phyloP scores from a whole-genome alignment of 1,140 invertebrate species.

The Phymastichus coffea region DNA sequence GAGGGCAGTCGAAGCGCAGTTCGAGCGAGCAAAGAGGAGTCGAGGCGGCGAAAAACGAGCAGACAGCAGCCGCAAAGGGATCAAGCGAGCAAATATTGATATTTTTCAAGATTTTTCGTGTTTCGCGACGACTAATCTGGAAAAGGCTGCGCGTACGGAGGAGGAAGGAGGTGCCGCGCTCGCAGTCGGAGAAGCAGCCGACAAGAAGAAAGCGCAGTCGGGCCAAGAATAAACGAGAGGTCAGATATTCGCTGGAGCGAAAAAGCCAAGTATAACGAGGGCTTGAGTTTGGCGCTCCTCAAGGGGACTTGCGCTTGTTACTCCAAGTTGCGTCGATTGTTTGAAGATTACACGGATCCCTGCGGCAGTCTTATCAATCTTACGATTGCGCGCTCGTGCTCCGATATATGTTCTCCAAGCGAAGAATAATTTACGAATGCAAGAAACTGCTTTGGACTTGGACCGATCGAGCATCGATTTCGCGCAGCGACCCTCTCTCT shows the following conservation, averaged over 20 bases:
- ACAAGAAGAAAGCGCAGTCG: background rate
- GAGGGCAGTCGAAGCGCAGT: no score
- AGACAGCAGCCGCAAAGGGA: background rate
- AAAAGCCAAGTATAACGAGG: background rate
- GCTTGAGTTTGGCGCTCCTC: no score
- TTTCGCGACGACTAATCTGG: constrained; percentile 4
- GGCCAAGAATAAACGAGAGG: background rate
- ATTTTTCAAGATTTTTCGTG: background rate
- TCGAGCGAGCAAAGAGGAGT: no score
- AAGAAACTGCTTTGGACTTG: no score
- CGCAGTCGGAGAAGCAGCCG: no score
- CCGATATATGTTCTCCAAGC: background rate
- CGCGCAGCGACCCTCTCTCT: no score
- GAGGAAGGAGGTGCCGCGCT: no score
- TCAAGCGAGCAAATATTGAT: constrained; percentile 8
- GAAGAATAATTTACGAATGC: no score
- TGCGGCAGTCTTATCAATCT: no score
- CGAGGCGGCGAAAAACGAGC: no score
- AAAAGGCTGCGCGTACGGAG: no score
- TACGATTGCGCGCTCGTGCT: background rate
- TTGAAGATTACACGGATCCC: background rate
- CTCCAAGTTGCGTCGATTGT: constrained; percentile 1
- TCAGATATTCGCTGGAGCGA: background rate
- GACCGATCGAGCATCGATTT: no score
- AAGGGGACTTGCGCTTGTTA: background rate